Base-by-base conservation (phyloP, 2,888 invertebrate species). In the Selenia dentaria region DNA sequence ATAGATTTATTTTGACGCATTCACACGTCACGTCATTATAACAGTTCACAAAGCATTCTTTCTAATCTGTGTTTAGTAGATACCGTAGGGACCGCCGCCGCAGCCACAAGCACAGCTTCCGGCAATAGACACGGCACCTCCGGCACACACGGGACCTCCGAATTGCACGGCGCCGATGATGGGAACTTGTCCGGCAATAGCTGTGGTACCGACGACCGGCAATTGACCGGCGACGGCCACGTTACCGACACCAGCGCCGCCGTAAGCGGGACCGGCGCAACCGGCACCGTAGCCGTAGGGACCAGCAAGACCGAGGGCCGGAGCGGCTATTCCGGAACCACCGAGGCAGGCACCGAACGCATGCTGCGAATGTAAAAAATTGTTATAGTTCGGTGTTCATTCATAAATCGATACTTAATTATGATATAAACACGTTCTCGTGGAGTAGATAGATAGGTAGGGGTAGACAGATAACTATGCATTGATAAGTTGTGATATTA, bases 61-160 rank as follows among this genome's bases (percentile, higher is more conserved):
- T n/a, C n/a, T n/a, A n/a, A 16, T 16, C 16, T 16, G 16, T 5
- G 5, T 20, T 48, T 16, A 55, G 33, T 53, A 56, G 28, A 51
- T 35, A 18, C 48, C 44, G 10, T 43, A 49, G 3, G 9, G 26
- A 8, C 41, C 33, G 25, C 10, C 18, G n/a, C 57, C 58, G 36
- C 70, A 64, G 2, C 68, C 67, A 44, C 77, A 74, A 0, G 63
- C 66, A 47, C 76, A 76, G 37, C 64, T 60, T 2, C 76, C 78
- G 6, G 63, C 38, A 40, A 79, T 74, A 24, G 70, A 59, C 28
- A 77, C 75, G 2, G 59, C 42, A 16, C 80, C 80, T 39, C 58
- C 60, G 39, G 78, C 74, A 10, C 65, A 64, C n/a, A 77, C 63
- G 10, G 45, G 43, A 10, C 79, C 79, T 20, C 77, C 62, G 51